Base-by-base conservation (phyloP, 2,797 vertebrate genomes). In the Octomys mimax region DNA sequence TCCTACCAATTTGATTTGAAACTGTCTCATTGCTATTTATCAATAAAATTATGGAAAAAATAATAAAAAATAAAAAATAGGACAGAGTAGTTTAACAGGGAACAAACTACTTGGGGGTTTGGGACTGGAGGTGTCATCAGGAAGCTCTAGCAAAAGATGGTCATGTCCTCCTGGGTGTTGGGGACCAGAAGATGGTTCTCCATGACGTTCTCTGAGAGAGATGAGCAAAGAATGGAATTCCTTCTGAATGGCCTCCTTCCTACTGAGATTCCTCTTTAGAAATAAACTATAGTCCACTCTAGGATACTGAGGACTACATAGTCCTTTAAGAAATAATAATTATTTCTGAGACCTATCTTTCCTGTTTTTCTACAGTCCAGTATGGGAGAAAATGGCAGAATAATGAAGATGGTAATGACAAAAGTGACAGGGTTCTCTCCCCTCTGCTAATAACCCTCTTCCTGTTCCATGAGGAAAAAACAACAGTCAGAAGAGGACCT, bases 141-240 rank as follows among this genome's bases (percentile, higher is more conserved):
- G 2, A 33, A 82, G 54, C 4, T 12, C 46, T 6, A 59, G 52
- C 16, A 57, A 61, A 61, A 49, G 28, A 70, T 21, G 24, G 49
- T 7, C 19, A 11, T 42, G 26, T 10, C 19, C 14, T 1, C 0
- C 1, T 8, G 5, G 42, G 46, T 7, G 28, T 31, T 59, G 2
- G 12, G 5, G 12, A 77, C 13, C 1, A 1, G 6, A 22, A 61
- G 70, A 7, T 12, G 3, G 33, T 11, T 77, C 28, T n/a, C 6
- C 22, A 1, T 26, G 10, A 33, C 2, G 3, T 28, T 33, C n/a
- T 66, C 14, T 71, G 61, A 89, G 39, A 66, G 14, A 49, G 28
- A 26, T 52, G 75, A 78, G 9, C 31, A 28, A 75, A 81, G 31
- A 70, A 21, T 9, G 57, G 33, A 83, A 57, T 66, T 88, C 28